A percentile compares a stretch with the other conserved stretches of the same genome.
Conservation (phyloP, 2,113 vertebrate species). For the Callospermophilus lateralis region DNA sequence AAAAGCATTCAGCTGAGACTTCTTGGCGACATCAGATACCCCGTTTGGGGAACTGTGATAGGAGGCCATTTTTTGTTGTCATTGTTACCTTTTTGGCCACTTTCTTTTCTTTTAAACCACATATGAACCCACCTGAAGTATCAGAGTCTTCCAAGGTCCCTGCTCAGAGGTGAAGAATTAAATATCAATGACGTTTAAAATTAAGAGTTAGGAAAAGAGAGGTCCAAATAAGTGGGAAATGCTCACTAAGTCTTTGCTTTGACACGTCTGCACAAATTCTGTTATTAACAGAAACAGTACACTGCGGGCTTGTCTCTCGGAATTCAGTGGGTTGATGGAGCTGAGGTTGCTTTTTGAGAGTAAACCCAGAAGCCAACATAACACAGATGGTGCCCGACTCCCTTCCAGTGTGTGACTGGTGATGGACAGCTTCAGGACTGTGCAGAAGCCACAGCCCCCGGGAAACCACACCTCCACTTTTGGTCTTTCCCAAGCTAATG, state of each 20-base stretch:
- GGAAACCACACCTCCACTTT: not conserved
- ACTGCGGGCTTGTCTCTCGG: not conserved
- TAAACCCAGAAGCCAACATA: not conserved
- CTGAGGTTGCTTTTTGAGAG: not conserved
- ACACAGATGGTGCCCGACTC: too few relatives aligned
- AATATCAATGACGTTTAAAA: not conserved
- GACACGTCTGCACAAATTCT: too few relatives aligned
- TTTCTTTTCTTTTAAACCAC: not conserved
- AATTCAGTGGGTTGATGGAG: not conserved
- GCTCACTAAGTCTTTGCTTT: too few relatives aligned
- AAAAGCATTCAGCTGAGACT: accelerated
- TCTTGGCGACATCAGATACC: accelerated
- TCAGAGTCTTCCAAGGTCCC: not conserved
- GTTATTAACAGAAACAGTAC: not conserved
- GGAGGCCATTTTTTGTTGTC: not conserved
- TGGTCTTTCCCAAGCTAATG: not conserved
- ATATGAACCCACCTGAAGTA: too few relatives aligned
- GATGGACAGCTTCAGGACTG: not conserved
- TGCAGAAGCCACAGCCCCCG: not conserved
- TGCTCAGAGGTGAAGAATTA: not conserved
- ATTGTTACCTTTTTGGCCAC: too few relatives aligned
- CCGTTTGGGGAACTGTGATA: accelerated
- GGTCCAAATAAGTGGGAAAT: not conserved
- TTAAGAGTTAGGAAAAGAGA: not conserved
- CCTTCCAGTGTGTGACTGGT: not conserved